A percentile compares a stretch with the other conserved stretches of the same genome.
Conservation (phyloP, 1,140 invertebrate genomes). For the Zaprionus gabonicus region DNA sequence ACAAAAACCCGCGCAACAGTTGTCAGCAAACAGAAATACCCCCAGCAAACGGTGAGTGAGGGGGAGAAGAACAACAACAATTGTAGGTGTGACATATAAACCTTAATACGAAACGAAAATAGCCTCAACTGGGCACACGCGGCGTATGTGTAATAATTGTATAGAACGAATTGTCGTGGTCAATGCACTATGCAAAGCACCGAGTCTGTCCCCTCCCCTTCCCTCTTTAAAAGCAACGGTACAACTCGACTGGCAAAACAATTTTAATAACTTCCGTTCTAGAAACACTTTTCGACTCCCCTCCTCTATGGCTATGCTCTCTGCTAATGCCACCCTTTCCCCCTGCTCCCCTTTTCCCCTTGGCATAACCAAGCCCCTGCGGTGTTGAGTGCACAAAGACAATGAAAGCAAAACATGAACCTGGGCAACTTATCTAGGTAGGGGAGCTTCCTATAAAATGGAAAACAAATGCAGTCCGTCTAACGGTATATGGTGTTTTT, state of each 20-base stretch:
- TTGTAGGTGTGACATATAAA: conserved; percentile 70
- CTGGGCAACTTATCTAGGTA: conserved; percentile 9
- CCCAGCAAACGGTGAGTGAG: neutral
- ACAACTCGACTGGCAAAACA: conserved; percentile 56
- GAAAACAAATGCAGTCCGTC: conserved; percentile 52
- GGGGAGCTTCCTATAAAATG: conserved; percentile 18
- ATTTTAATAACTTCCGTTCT: conserved; percentile 82
- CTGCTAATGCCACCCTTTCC: too few species aligned
- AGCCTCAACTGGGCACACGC: conserved; percentile 32
- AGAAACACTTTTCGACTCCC: conserved; percentile 70
- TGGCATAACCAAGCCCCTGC: neutral
- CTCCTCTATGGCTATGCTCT: neutral
- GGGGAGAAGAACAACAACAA: conserved; percentile 35
- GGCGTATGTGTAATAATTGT: conserved; percentile 67
- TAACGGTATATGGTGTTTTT: conserved; percentile 44
- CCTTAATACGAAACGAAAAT: conserved; percentile 58
- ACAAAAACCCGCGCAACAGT: conserved; percentile 30
- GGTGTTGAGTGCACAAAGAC: conserved; percentile 63
- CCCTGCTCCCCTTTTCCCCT: neutral
- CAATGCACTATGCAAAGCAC: conserved; percentile 59
- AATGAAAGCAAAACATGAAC: conserved; percentile 43
- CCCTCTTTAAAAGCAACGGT: conserved; percentile 12
- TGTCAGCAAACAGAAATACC: conserved; percentile 4
- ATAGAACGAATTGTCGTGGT: conserved; percentile 35
- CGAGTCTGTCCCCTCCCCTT: neutral